phyloP scores from a whole-genome alignment of 2,888 invertebrate genomes.

The Cremastinae sp. region DNA sequence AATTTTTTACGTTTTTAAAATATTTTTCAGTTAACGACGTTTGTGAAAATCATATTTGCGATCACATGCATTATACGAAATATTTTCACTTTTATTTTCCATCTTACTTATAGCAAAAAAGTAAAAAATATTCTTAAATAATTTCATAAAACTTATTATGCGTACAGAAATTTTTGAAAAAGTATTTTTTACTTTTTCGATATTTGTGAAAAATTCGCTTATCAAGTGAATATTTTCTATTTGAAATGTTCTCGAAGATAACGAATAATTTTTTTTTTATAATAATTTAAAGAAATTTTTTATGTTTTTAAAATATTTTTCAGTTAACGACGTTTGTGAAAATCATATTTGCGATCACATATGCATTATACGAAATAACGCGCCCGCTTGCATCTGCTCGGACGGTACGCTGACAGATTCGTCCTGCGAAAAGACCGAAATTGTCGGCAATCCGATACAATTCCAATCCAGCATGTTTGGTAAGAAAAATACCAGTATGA shows the following conservation, averaged over 20 bases:
- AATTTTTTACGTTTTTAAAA: background rate
- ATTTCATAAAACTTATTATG: too few relatives aligned
- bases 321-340: slow-evolving; percentile 81
- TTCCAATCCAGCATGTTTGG: slow-evolving; percentile 45
- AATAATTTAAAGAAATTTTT: too few relatives aligned
- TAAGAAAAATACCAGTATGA: slow-evolving; percentile 15
- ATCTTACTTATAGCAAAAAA: too few relatives aligned
- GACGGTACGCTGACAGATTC: slow-evolving; percentile 77
- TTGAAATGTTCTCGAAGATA: background rate
- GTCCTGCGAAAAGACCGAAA: slow-evolving; percentile 57
- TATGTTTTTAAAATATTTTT: slow-evolving; percentile 5
- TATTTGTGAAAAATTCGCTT: background rate
- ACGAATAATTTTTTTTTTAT: too few relatives aligned
- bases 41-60: slow-evolving; percentile 82
- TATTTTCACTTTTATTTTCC: background rate
- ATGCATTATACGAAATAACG: slow-evolving; percentile 82
- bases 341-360: slow-evolving; percentile 83
- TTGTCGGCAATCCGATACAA: slow-evolving; percentile 25
- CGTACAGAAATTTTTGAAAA: too few relatives aligned
- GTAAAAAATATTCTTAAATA: too few relatives aligned
- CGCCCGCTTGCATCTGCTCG: slow-evolving; percentile 83
- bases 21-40: slow-evolving; percentile 77
- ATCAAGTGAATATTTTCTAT: background rate
- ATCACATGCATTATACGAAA: slow-evolving; percentile 83
- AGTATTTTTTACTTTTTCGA: too few relatives aligned